Percentiles rank a stretch among this genome's conserved stretches.
Evolutionary conservation across 2,888 invertebrate species (phyloP).

Genomic region (Drosophila mayaguana): DNA sequence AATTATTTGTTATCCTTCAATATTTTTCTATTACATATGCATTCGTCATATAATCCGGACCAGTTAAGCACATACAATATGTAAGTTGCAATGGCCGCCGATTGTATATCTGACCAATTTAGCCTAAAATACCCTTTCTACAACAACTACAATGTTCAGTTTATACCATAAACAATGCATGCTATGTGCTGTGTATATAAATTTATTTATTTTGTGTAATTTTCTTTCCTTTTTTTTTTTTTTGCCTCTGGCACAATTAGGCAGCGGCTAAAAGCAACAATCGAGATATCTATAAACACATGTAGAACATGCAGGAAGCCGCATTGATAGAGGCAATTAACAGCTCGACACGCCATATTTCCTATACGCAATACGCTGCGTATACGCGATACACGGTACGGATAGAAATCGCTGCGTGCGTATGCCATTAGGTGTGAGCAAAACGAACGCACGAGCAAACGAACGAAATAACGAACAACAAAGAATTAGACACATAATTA

Average conservation of each 20-base stretch:
- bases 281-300: conserved; percentile 68
- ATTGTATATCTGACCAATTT: conserved; percentile 30
- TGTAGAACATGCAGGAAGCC: conserved; percentile 72
- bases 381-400: conserved; percentile 36
- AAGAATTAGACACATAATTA: conserved; percentile 76
- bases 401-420: conserved; percentile 15
- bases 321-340: conserved; percentile 79
- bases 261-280: conserved; percentile 38
- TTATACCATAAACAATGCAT: conserved; percentile 9
- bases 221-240: conserved; percentile 15
- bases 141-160: neutral
- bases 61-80: conserved; percentile 13
- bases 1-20: neutral
- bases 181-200: neutral
- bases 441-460: neutral
- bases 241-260: conserved; percentile 50
- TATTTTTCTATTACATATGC: neutral
- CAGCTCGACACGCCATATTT: conserved; percentile 79
- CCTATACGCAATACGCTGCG: conserved; percentile 41
- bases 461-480: neutral
- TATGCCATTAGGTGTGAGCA: conserved; percentile 20
- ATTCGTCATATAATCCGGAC: conserved; percentile 3
- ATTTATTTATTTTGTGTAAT: conserved; percentile 28
- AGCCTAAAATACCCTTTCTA: conserved; percentile 37
- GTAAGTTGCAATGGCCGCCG: conserved; percentile 16